Percentiles rank a stretch among this genome's conserved stretches.
These are phyloP conservation scores for Leptinotarsa undecemlineata DNA, from an alignment of 1,140 invertebrate genomes.

Conservation along the genomic window DNA sequence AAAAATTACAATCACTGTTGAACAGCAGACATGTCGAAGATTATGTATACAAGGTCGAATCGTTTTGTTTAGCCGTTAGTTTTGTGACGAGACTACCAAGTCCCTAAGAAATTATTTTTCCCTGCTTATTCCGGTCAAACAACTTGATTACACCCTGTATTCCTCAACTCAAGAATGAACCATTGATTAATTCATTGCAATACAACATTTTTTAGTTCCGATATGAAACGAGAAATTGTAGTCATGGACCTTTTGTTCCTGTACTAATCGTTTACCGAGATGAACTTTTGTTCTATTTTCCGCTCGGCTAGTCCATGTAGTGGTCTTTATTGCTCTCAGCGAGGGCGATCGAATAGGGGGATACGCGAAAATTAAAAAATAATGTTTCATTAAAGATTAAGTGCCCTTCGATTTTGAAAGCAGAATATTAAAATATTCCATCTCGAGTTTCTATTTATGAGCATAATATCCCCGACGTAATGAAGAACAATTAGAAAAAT, in stretches of 20 bases:
- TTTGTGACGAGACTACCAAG: too few relatives aligned
- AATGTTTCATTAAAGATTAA: constrained; percentile 20
- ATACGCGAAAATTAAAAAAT: constrained; percentile 16
- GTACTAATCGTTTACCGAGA: not conserved
- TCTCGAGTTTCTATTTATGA: constrained; percentile 13
- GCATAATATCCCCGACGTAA: not conserved
- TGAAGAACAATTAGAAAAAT: constrained; percentile 9
- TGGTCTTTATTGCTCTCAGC: constrained; percentile 15
- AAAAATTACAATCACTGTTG: too few relatives aligned
- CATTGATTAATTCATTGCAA: too few relatives aligned
- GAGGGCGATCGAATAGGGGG: constrained; percentile 2
- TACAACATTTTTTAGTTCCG: too few relatives aligned
- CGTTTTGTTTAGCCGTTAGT: too few relatives aligned
- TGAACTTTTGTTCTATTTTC: constrained; percentile 21
- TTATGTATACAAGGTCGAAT: too few relatives aligned
- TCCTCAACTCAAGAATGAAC: too few relatives aligned
- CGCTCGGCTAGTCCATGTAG: constrained; percentile 7
- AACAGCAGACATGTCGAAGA: too few relatives aligned
- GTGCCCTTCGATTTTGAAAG: constrained; percentile 14
- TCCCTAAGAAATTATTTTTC: too few relatives aligned
- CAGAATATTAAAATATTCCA: constrained; percentile 16
- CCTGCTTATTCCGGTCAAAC: too few relatives aligned
- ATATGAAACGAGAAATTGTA: too few relatives aligned
- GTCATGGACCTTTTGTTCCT: not conserved
- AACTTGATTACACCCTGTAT: too few relatives aligned